These are phyloP conservation scores for Episyrphus balteatus DNA, from an alignment of 1,140 invertebrate genomes.

Conservation along the genomic window DNA sequence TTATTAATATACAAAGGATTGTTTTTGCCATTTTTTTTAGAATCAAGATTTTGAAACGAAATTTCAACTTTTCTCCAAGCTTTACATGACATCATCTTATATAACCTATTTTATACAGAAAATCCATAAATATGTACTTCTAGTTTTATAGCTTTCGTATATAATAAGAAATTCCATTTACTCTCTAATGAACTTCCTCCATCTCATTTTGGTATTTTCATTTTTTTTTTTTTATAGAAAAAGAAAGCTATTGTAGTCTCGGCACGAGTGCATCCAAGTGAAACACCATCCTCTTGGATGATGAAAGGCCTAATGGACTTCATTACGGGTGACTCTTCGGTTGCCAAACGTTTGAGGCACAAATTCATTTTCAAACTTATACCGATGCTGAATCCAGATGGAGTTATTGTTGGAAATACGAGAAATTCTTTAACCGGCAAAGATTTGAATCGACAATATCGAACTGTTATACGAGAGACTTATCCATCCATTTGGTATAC, in stretches of 20 bases:
- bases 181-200: no score
- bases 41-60: no score
- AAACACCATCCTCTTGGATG: slow-evolving; percentile 90
- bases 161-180: no score
- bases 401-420: slow-evolving; percentile 83
- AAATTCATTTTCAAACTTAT: slow-evolving; percentile 93
- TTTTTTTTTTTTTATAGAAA: slow-evolving; percentile 40
- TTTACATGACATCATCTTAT: no score
- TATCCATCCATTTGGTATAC: slow-evolving; percentile 92
- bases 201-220: neutral
- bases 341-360: slow-evolving; percentile 69
- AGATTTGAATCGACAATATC: slow-evolving; percentile 79
- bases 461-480: slow-evolving; percentile 76
- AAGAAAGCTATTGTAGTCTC: slow-evolving; percentile 79
- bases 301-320: slow-evolving; percentile 94
- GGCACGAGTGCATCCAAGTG: slow-evolving; percentile 88
- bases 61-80: no score
- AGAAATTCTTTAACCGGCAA: slow-evolving; percentile 78
- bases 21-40: no score
- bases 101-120: no score
- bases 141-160: no score
- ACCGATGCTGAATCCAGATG: slow-evolving; percentile 93
- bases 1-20: no score
- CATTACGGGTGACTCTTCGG: slow-evolving; percentile 65
- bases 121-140: no score